phyloP scores from a whole-genome alignment of 1,140 invertebrate genomes.

The Drosophila truncata region DNA sequence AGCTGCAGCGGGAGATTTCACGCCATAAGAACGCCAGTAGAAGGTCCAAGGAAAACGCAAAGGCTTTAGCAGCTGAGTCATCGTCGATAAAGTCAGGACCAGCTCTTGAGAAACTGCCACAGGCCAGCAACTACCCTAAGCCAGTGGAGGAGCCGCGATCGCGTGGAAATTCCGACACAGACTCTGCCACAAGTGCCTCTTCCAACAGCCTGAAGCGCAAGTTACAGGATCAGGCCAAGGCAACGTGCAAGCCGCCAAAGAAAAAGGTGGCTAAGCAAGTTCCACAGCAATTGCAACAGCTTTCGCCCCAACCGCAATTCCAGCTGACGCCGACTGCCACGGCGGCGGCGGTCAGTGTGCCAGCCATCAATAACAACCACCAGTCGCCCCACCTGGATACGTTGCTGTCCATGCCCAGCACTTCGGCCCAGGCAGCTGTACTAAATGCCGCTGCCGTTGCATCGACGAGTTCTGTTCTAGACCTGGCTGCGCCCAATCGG shows the following conservation, averaged over 20 bases:
- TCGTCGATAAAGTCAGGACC: neutral
- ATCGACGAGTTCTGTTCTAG: conserved; percentile 42
- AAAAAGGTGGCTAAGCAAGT: conserved; percentile 48
- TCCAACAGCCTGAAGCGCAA: conserved; percentile 69
- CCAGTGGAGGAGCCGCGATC: conserved; percentile 69
- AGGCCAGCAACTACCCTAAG: conserved; percentile 57
- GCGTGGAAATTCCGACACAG: conserved; percentile 77
- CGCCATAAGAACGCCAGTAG: conserved; percentile 63
- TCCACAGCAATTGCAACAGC: conserved; percentile 10
- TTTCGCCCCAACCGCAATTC: conserved; percentile 30
- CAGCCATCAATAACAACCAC: conserved; percentile 27
- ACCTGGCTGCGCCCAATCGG: conserved; percentile 62
- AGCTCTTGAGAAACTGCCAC: conserved; percentile 21
- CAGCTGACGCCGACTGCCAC: conserved; percentile 41
- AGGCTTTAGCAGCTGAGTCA: conserved; percentile 5
- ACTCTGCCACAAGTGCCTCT: conserved; percentile 79
- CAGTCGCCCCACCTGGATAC: conserved; percentile 43
- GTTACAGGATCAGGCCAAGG: conserved; percentile 27
- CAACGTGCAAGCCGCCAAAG: conserved; percentile 42
- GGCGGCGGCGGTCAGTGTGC: conserved; percentile 25
- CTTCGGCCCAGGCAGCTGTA: conserved; percentile 65
- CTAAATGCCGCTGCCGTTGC: conserved; percentile 48
- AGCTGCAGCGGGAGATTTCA: conserved; percentile 77
- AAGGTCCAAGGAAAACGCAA: conserved; percentile 75
- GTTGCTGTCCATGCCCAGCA: conserved; percentile 60